Evolutionary conservation across 53 echinoderm and acorn worm species (phyloP).

Genomic region (Mesocentrotus franciscanus): DNA sequence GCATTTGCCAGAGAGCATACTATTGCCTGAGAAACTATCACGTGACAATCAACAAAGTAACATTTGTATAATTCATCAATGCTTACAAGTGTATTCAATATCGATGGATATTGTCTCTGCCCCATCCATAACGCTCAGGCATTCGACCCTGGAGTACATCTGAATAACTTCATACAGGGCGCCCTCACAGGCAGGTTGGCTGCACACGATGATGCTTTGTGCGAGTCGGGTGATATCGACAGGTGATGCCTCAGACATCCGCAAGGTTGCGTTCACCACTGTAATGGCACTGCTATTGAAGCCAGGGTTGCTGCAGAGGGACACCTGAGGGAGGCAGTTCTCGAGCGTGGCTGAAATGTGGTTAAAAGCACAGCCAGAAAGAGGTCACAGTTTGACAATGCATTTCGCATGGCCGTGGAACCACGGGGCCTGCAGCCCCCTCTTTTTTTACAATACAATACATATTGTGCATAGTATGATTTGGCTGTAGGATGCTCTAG

Average conservation of each 20-base stretch:
- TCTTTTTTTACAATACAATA: too few species aligned
- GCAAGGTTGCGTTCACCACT: background rate
- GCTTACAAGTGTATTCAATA: slow-evolving; percentile 16
- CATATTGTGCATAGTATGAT: too few species aligned
- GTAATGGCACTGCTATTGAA: background rate
- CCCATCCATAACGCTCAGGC: background rate
- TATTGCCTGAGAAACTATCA: too few species aligned
- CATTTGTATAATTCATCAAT: background rate
- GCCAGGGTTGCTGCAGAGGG: background rate
- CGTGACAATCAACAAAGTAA: background rate
- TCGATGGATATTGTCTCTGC: background rate
- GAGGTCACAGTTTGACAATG: background rate
- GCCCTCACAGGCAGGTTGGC: background rate
- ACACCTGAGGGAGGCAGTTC: slow-evolving; percentile 1
- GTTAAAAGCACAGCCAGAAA: background rate
- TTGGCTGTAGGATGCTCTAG: too few species aligned
- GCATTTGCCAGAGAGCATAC: too few species aligned
- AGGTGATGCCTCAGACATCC: background rate
- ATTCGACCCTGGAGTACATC: background rate
- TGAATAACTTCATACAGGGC: slow-evolving; percentile 13
- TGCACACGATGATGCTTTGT: background rate
- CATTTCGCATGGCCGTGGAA: too few species aligned
- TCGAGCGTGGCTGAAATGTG: background rate
- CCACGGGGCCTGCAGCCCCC: too few species aligned
- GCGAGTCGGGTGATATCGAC: slow-evolving; percentile 18